These are phyloP conservation scores for Falco concolor DNA, from an alignment of 2,797 vertebrate genomes.

Conservation along the genomic window DNA sequence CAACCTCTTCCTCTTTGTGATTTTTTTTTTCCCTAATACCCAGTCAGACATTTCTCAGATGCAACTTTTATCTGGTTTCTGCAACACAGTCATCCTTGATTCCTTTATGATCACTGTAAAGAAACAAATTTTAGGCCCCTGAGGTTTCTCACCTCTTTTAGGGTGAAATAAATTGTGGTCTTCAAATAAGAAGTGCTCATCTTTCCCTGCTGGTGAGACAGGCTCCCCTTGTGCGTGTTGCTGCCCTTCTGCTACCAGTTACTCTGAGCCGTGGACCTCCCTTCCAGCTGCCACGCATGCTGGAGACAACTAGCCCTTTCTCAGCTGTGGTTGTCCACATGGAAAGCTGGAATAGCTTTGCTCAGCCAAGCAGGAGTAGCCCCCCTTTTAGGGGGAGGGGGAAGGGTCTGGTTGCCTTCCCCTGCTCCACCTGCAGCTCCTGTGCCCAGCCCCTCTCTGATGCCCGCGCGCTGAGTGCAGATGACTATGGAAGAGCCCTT, in stretches of 20 bases:
- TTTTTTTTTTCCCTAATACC: neutral
- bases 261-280: neutral
- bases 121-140: neutral
- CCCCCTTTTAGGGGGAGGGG: neutral
- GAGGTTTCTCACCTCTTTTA: neutral
- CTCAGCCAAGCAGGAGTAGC: neutral
- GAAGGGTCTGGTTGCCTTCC: neutral
- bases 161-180: neutral
- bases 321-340: neutral
- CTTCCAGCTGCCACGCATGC: neutral
- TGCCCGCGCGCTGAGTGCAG: neutral
- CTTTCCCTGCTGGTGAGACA: neutral
- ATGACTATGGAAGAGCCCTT: neutral
- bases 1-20: neutral
- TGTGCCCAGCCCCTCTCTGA: rapidly evolving
- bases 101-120: neutral
- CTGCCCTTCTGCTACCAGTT: neutral
- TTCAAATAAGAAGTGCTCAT: neutral
- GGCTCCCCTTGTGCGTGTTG: neutral
- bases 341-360: neutral
- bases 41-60: neutral
- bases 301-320: neutral
- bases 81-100: neutral
- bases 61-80: neutral
- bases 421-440: neutral